These are phyloP conservation scores for Rhingia campestris DNA, from an alignment of 2,888 invertebrate species.

Conservation along the genomic window DNA sequence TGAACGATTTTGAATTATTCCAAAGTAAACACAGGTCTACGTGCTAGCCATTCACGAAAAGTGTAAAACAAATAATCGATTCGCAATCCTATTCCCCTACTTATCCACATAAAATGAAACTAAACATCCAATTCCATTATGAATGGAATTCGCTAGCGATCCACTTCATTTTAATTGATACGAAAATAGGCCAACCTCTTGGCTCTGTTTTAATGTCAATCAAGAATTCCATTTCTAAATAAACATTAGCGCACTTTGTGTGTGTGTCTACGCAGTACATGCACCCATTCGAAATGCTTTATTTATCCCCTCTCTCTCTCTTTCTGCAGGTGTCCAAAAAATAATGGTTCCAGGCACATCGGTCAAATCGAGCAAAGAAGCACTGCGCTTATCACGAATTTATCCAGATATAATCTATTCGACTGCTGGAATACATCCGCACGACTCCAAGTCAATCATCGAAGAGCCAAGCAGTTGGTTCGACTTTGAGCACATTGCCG, in stretches of 20 bases:
- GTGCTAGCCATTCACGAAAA: not conserved
- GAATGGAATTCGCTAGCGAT: constrained; percentile 13
- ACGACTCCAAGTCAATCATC: constrained; percentile 94
- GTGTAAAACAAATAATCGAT: not conserved
- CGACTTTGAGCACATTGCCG: constrained; percentile 89
- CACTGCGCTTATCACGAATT: constrained; percentile 92
- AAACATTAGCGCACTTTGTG: constrained; percentile 1
- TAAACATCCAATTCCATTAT: not conserved
- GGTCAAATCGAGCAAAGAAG: constrained; percentile 94
- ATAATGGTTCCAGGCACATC: constrained; percentile 97
- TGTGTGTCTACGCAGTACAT: not conserved
- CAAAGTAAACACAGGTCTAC: not conserved
- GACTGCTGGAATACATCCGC: constrained; percentile 96
- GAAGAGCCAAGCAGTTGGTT: constrained; percentile 89
- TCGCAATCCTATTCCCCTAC: not conserved
- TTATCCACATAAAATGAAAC: constrained; percentile 12
- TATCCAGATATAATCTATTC: constrained; percentile 95
- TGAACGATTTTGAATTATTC: too few relatives aligned
- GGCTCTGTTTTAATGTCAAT: constrained; percentile 38
- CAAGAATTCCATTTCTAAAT: constrained; percentile 27
- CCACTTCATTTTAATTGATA: constrained; percentile 39
- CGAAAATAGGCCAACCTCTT: constrained; percentile 31
- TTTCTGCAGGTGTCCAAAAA: constrained; percentile 91
- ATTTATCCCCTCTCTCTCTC: too few relatives aligned
- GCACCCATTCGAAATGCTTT: too few relatives aligned